Evolutionary conservation across 2,113 vertebrate genomes (phyloP).

Genomic region (Prolemur simus): DNA sequence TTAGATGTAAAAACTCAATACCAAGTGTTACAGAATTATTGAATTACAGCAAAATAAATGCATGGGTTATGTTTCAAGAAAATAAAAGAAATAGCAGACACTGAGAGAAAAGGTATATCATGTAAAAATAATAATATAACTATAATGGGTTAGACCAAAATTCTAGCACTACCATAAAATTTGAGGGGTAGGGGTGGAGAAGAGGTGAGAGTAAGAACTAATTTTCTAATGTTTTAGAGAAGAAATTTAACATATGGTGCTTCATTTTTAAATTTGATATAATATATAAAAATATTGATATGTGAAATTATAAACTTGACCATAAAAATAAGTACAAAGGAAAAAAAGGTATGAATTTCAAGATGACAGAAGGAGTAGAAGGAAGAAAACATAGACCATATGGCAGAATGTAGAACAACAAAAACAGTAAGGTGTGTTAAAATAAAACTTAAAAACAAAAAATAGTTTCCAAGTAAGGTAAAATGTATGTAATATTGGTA

Average conservation of each 20-base stretch:
- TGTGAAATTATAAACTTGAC: background rate
- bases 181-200: background rate
- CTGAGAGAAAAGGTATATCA: background rate
- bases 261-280: background rate
- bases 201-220: background rate
- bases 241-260: background rate
- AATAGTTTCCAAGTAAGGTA: background rate
- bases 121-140: background rate
- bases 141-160: background rate
- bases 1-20: background rate
- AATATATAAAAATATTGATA: background rate
- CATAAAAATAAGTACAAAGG: background rate
- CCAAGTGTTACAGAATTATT: background rate
- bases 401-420: background rate
- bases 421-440: background rate
- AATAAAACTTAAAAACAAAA: slow-evolving; percentile 10
- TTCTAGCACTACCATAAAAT: background rate
- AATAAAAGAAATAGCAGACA: background rate
- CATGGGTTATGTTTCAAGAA: background rate
- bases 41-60: background rate
- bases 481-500: background rate
- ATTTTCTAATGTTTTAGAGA: background rate
- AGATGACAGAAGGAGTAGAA: background rate
- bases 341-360: background rate
- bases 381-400: background rate